Evolutionary conservation across 2,113 vertebrate species (phyloP).

Genomic region (Gracilinanus agilis): DNA sequence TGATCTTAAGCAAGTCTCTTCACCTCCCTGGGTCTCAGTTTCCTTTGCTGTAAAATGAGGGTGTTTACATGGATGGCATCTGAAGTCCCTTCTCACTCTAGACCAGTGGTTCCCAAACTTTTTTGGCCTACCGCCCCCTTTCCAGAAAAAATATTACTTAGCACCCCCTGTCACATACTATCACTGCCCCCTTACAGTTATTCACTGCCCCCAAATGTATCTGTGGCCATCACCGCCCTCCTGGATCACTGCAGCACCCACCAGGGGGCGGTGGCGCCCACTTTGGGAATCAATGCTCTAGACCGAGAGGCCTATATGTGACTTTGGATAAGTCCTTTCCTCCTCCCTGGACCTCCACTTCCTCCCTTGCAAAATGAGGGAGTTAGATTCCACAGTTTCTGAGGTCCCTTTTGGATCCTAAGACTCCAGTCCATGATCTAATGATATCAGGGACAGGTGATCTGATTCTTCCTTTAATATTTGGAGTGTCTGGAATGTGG

Average conservation of each 20-base stretch:
- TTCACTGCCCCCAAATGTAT: no score
- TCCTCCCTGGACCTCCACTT: neutral
- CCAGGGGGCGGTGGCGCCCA: no score
- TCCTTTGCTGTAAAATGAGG: neutral
- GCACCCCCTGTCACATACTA: no score
- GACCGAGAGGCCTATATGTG: neutral
- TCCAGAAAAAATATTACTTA: no score
- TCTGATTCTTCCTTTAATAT: neutral
- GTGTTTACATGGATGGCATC: neutral
- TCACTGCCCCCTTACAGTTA: no score
- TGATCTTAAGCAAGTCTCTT: neutral
- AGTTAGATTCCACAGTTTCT: neutral
- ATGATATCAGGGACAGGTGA: neutral
- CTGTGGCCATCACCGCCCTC: no score
- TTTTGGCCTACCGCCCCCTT: no score
- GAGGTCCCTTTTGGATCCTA: neutral
- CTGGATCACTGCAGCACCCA: no score
- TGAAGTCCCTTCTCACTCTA: neutral
- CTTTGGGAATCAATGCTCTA: no score
- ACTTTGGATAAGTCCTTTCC: neutral
- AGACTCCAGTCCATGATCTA: neutral
- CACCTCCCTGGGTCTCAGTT: neutral
- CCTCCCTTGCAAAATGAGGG: neutral
- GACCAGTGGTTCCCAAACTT: no score
- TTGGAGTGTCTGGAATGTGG: neutral